Base-by-base conservation (phyloP, 2,888 invertebrate species). In the Aleiodes leptofemur region DNA sequence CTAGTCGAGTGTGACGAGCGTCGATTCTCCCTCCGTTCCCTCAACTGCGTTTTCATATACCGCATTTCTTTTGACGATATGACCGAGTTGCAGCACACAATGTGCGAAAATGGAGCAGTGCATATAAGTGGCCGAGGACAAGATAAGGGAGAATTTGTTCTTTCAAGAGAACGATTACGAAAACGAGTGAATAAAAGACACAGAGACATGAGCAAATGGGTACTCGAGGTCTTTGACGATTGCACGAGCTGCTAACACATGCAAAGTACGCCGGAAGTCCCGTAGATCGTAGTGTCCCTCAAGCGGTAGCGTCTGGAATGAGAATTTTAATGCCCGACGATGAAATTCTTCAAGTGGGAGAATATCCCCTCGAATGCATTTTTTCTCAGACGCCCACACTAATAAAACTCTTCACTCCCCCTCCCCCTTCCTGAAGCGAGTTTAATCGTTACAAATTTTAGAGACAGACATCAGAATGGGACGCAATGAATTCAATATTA, bases 261-360 rank as follows among this genome's bases (percentile, higher is more conserved):
- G 75, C 74, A 76, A 78, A 78, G 75, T 76, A 80, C 64, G 76
- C 68, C 72, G 76, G 74, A 76, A 79, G 74, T 75, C 75, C 72
- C 76, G 70, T 76, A 68, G 66, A 73, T 73, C 56, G 31, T 72
- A 55, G 64, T 3, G 43, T 68, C 66, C n/a, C 66, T 64, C 66
- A 73, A 66, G 57, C 51, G 29, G 34, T 5, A 38, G 11, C 38
- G 73, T 76, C 80, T 76, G 80, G 75, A 34, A 78, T 76, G 78
- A 69, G 77, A 77, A 81, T 81, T 79, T 79, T 81, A 81, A 81
- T 79, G 78, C 76, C 56, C 70, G 74, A 73, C 78, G 76, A 81
- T 81, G 77, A 81, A 79, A 81, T 78, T 77, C 77, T 80, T 78
- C 77, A 75, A 78, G 78, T 73, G 73, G 64, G 48, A 34, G 23